Conservation (phyloP, 1,140 invertebrate species). For the Hermetia illucens region DNA sequence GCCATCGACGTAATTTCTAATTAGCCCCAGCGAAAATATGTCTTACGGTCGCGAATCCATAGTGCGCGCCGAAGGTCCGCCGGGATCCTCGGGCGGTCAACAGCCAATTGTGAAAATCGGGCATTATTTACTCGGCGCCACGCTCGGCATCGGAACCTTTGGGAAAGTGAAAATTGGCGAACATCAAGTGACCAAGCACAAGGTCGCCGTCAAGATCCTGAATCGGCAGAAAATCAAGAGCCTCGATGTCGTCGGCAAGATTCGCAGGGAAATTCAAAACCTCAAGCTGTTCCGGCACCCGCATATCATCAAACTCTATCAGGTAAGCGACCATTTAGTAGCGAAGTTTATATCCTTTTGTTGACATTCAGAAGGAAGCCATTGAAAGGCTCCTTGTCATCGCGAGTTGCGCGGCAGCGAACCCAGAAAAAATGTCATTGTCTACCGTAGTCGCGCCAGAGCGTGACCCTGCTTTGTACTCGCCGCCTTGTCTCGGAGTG, state of each 20-base stretch:
- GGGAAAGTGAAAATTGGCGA: constrained; percentile 96
- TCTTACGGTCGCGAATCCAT: neutral
- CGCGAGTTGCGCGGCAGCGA: too few species aligned
- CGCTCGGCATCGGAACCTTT: constrained; percentile 82
- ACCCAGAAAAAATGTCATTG: too few species aligned
- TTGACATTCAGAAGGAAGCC: neutral
- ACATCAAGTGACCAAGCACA: constrained; percentile 93
- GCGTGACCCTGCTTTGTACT: too few species aligned
- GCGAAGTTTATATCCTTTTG: constrained; percentile 5
- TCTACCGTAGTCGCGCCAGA: too few species aligned
- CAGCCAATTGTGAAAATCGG: constrained; percentile 81
- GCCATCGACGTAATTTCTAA: too few species aligned
- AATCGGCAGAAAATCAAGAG: constrained; percentile 99
- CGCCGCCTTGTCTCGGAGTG: too few species aligned
- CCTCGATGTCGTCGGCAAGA: constrained; percentile 98
- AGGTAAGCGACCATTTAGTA: constrained; percentile 48
- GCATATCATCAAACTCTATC: constrained; percentile 97
- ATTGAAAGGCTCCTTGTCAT: too few species aligned
- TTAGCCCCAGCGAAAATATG: too few species aligned
- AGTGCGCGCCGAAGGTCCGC: neutral
- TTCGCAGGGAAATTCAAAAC: constrained; percentile 97
- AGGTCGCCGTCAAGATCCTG: constrained; percentile 97
- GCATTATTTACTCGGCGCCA: constrained; percentile 79
- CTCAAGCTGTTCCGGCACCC: constrained; percentile 97
- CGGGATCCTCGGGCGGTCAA: constrained; percentile 11